Evolutionary conservation across 2,888 invertebrate genomes (phyloP).

Genomic region (Cryptocephalus moraei): DNA sequence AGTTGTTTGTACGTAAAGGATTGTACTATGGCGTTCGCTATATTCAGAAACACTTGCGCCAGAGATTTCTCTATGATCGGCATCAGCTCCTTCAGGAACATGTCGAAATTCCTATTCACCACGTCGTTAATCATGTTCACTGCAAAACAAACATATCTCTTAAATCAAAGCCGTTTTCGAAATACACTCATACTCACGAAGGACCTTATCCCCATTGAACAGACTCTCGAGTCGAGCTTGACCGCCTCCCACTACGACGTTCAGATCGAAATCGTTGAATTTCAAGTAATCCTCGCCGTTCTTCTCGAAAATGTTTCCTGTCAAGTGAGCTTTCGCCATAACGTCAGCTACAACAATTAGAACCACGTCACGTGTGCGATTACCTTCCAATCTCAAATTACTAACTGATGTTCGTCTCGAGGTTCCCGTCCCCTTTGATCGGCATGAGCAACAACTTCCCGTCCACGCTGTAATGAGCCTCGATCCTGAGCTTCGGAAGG

Average conservation of each 20-base stretch:
- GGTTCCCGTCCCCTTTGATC: constrained; percentile 43
- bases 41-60: constrained; percentile 36
- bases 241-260: constrained; percentile 40
- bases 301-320: constrained; percentile 30
- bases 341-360: constrained; percentile 26
- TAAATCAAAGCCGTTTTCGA: background rate
- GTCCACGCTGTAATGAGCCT: constrained; percentile 43
- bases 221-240: constrained; percentile 41
- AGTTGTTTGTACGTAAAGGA: constrained; percentile 41
- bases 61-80: constrained; percentile 44
- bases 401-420: constrained; percentile 46
- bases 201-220: constrained; percentile 43
- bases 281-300: constrained; percentile 38
- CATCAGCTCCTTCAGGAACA: constrained; percentile 42
- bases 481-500: constrained; percentile 42
- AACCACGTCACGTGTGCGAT: background rate
- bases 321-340: constrained; percentile 20
- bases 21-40: constrained; percentile 41
- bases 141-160: constrained; percentile 20
- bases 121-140: constrained; percentile 44
- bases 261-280: constrained; percentile 38
- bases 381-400: background rate
- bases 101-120: constrained; percentile 45
- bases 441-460: constrained; percentile 44
- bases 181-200: constrained; percentile 31